phyloP scores from a whole-genome alignment of 2,888 invertebrate species.

The Lobophora halterata region DNA sequence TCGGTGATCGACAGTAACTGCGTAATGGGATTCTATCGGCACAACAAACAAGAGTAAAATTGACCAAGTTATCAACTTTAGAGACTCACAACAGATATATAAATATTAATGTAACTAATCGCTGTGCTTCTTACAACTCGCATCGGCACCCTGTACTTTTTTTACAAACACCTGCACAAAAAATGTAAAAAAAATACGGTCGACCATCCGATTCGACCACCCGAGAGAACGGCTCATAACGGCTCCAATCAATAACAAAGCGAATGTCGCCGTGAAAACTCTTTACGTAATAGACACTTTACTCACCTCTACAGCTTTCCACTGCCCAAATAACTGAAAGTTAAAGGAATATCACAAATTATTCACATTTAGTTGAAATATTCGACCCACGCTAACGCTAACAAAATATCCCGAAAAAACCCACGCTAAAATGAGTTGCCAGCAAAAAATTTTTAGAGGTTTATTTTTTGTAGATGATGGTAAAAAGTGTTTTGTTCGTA shows the following conservation, averaged over 20 bases:
- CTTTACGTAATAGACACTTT: slow-evolving; percentile 21
- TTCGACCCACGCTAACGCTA: slow-evolving; percentile 73
- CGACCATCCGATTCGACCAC: slow-evolving; percentile 46
- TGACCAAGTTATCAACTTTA: slow-evolving; percentile 15
- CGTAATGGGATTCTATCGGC: too few species aligned
- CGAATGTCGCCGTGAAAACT: slow-evolving; percentile 28
- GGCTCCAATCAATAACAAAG: slow-evolving; percentile 67
- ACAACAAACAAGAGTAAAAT: too few species aligned
- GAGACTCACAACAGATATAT: too few species aligned
- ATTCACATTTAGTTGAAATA: slow-evolving; percentile 32
- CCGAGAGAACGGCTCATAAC: slow-evolving; percentile 54
- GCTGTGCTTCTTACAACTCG: slow-evolving; percentile 26
- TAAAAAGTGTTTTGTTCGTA: too few species aligned
- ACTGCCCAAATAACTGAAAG: slow-evolving; percentile 12
- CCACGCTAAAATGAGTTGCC: slow-evolving; percentile 74
- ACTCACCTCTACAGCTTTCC: slow-evolving; percentile 55
- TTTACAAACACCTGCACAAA: slow-evolving; percentile 43
- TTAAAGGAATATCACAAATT: slow-evolving; percentile 18
- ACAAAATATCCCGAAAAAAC: slow-evolving; percentile 58
- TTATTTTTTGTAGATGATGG: slow-evolving; percentile 3
- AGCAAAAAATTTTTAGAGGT: slow-evolving; percentile 24
- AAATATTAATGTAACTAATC: slow-evolving; percentile 1
- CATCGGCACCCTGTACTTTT: slow-evolving; percentile 24
- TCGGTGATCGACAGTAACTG: too few species aligned
- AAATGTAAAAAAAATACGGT: slow-evolving; percentile 44